phyloP scores from a whole-genome alignment of 2,888 invertebrate species.

The Hyposoter didymator region DNA sequence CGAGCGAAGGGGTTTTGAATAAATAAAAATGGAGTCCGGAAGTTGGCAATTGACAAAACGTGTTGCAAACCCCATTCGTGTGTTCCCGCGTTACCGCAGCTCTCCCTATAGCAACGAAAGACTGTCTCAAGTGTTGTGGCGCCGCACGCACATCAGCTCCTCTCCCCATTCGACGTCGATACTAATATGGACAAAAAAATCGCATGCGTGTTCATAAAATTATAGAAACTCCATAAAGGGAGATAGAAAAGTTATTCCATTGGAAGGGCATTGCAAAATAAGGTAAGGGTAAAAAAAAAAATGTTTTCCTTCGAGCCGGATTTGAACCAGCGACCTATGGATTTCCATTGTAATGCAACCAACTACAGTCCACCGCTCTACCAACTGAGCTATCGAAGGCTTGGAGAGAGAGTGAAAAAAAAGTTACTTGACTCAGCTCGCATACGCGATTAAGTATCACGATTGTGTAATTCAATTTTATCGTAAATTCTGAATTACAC shows the following conservation, averaged over 20 bases:
- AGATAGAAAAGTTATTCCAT: slow-evolving; percentile 5
- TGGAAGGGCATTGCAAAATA: not conserved
- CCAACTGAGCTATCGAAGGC: slow-evolving; percentile 77
- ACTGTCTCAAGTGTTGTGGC: slow-evolving; percentile 49
- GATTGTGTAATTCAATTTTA: not conserved
- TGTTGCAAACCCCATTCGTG: slow-evolving; percentile 35
- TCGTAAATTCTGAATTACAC: not conserved
- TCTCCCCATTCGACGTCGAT: slow-evolving; percentile 1
- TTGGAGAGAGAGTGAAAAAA: slow-evolving; percentile 70
- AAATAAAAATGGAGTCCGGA: slow-evolving; percentile 65
- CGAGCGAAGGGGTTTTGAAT: slow-evolving; percentile 53
- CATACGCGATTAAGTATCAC: slow-evolving; percentile 35
- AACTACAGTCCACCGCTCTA: slow-evolving; percentile 84
- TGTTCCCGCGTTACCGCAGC: slow-evolving; percentile 29
- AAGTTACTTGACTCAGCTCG: slow-evolving; percentile 16
- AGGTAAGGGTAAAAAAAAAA: not conserved
- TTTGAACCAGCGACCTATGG: slow-evolving; percentile 84
- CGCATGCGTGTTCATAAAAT: slow-evolving; percentile 18
- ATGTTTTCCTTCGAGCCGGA: slow-evolving; percentile 81
- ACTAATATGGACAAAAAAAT: not conserved
- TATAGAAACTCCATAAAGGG: not conserved
- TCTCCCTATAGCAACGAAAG: slow-evolving; percentile 41
- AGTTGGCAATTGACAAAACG: slow-evolving; percentile 20
- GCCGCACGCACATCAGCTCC: slow-evolving; percentile 65
- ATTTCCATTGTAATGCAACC: slow-evolving; percentile 82